phyloP scores from a whole-genome alignment of 2,113 vertebrate species.

The Circaetus cinerascens region DNA sequence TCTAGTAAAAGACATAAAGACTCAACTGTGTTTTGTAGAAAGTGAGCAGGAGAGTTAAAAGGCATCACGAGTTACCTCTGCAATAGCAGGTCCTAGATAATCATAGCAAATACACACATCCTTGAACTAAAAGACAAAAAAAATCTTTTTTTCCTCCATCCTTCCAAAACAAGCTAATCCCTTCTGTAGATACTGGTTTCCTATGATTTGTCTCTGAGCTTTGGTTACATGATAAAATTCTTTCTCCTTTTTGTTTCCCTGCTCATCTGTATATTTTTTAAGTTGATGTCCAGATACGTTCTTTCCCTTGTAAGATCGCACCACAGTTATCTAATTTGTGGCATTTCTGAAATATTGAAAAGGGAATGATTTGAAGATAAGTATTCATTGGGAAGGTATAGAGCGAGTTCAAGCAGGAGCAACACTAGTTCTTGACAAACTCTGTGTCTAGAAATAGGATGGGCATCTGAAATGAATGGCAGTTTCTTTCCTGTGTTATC shows the following conservation, averaged over 20 bases:
- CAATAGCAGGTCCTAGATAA: neutral
- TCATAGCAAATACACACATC: neutral
- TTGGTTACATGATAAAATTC: neutral
- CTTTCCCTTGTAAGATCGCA: neutral
- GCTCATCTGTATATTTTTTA: neutral
- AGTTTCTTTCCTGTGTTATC: neutral
- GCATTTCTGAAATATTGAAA: neutral
- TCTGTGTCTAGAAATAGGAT: neutral
- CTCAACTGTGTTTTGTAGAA: neutral
- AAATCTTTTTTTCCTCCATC: neutral
- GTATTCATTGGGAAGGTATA: neutral
- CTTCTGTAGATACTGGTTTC: neutral
- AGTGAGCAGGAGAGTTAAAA: neutral
- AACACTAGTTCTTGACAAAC: neutral
- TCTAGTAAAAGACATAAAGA: neutral
- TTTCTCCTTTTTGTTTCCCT: neutral
- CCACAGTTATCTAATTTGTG: neutral
- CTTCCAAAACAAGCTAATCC: neutral
- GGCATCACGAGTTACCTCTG: neutral
- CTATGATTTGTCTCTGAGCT: neutral
- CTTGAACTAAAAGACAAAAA: neutral
- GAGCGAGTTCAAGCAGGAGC: neutral
- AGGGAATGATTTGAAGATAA: neutral
- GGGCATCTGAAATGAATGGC: neutral
- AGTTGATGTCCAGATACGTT: neutral